These are phyloP conservation scores for Zygogramma bicolorata DNA, from an alignment of 2,888 invertebrate species.

Conservation along the genomic window DNA sequence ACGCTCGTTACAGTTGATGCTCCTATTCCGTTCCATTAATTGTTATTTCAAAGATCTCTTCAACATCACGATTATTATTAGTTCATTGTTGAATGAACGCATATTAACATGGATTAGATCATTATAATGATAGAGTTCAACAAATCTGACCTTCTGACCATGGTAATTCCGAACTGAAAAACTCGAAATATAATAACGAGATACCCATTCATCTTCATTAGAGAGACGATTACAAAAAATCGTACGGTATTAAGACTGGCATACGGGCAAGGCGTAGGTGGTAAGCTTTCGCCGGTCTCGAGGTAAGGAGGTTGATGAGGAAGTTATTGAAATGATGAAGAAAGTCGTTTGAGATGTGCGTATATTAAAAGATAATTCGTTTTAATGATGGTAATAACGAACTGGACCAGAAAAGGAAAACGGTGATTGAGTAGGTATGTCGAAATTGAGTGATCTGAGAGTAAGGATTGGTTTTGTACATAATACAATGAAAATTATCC, in stretches of 20 bases:
- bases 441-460: too few species aligned
- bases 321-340: background rate
- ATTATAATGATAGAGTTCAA: conserved; percentile 38
- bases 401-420: too few species aligned
- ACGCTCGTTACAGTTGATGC: background rate
- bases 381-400: too few species aligned
- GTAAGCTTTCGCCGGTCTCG: conserved; percentile 1
- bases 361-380: too few species aligned
- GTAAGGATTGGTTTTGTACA: too few species aligned
- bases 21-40: conserved; percentile 1
- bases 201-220: conserved; percentile 37
- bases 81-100: conserved; percentile 20
- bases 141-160: conserved; percentile 42
- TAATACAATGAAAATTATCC: too few species aligned
- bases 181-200: conserved; percentile 18
- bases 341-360: background rate
- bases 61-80: conserved; percentile 27
- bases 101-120: conserved; percentile 35
- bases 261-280: conserved; percentile 1
- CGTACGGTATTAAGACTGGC: conserved; percentile 22
- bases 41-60: background rate
- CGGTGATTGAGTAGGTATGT: too few species aligned
- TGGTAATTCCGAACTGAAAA: conserved; percentile 25
- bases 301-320: background rate
- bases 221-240: conserved; percentile 25